These are phyloP conservation scores for Paralichthys olivaceus DNA, from an alignment of 2,113 vertebrate species.

Conservation along the genomic window DNA sequence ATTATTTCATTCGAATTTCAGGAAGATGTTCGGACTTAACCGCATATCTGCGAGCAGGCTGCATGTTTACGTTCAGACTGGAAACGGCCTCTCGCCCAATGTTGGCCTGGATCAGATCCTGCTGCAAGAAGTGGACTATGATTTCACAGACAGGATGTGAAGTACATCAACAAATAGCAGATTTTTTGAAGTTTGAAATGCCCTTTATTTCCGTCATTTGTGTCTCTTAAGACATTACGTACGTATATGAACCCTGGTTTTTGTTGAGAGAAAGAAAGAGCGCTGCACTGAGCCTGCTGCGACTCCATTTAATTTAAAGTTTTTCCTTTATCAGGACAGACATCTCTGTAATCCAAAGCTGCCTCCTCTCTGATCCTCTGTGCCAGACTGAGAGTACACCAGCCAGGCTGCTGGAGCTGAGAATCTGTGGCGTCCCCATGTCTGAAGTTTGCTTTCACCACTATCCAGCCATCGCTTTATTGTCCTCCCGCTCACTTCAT, in stretches of 20 bases:
- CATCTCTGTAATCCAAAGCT: constrained; percentile 61
- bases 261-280: not conserved
- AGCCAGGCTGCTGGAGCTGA: not conserved
- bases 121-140: not conserved
- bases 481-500: constrained; percentile 21
- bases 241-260: not conserved
- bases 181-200: not conserved
- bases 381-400: constrained; percentile 40
- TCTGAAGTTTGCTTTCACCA: constrained; percentile 36
- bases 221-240: constrained; percentile 12
- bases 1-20: too few relatives aligned
- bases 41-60: too few relatives aligned
- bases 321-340: constrained; percentile 32
- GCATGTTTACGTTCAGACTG: too few relatives aligned
- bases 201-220: constrained; percentile 15
- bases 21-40: too few relatives aligned
- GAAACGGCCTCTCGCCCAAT: too few relatives aligned
- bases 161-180: not conserved
- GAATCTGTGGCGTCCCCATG: constrained; percentile 25
- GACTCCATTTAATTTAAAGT: constrained; percentile 55
- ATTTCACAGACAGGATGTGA: not conserved
- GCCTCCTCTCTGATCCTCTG: constrained; percentile 54
- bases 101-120: too few relatives aligned
- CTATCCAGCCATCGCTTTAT: constrained; percentile 40
- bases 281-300: constrained; percentile 6